Base-by-base conservation (phyloP, 2,888 invertebrate genomes). In the Yponomeuta cagnagella region DNA sequence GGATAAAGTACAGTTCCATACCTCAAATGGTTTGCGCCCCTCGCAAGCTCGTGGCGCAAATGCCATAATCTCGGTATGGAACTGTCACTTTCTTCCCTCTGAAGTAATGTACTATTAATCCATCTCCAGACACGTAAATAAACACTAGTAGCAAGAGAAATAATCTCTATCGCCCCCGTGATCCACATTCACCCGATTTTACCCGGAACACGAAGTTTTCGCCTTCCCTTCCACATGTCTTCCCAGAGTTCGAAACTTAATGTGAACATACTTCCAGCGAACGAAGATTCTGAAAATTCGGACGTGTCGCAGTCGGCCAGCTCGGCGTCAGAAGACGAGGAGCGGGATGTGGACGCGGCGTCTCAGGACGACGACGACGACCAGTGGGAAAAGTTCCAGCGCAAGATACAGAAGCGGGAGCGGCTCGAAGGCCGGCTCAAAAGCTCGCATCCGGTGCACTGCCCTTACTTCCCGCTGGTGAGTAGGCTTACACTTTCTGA, bases 371-470 rank as follows among this genome's bases (percentile, higher is more conserved):
- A 97, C 77, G 97, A 97, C 75, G 97, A 97, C 80, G 96, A 96
- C 78, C 98, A 98, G 84, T 98, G 98, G 98, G 97, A 98, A 81
- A 96, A 96, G 88, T 96, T 98, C 89, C 98, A 98, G 88, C 95
- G 96, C 79, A 96, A 97, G 80, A 88, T 98, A 72, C 95, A 96
- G 76, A 97, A 97, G 82, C 93, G 97, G 31, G 98, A 98, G 81
- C 95, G 97, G 76, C 91, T 99, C 64, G 99, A 99, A 86, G 97
- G 98, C 8, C 96, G 97, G 81, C 98, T 98, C 68, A 98, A 98
- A 89, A 94, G 96, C 77, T 99, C 99, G 15, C 99, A 99, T 85
- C 93, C 96, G n/a, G 99, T 99, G 43, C 99, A 99, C 87, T 97
- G 98, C 89, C 99, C 99, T 0, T 95, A 96, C 86, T 99, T 96